These are phyloP conservation scores for Manis javanica DNA, from an alignment of 2,797 vertebrate genomes.

Conservation along the genomic window DNA sequence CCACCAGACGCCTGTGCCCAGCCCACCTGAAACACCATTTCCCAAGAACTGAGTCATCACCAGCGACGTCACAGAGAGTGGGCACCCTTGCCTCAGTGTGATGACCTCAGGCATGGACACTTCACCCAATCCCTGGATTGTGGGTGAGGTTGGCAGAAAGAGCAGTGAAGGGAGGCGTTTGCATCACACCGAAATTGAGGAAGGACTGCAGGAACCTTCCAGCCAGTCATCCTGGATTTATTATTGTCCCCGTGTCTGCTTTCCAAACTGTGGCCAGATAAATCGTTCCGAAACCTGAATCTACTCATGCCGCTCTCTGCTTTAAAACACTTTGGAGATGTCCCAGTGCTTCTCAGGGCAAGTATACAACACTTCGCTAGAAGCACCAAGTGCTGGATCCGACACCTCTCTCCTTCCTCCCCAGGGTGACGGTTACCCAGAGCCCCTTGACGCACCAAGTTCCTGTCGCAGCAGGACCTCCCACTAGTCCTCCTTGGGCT, in stretches of 20 bases:
- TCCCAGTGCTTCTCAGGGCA: neutral
- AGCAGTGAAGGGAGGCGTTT: neutral
- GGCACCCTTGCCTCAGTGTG: neutral
- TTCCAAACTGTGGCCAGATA: neutral
- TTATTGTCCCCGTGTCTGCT: neutral
- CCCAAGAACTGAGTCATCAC: neutral
- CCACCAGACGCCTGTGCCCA: rapidly evolving
- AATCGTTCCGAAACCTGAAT: conserved; percentile 1
- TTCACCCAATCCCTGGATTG: neutral
- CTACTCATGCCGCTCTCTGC: neutral
- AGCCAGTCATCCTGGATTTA: neutral
- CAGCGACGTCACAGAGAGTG: rapidly evolving
- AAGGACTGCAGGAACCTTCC: neutral
- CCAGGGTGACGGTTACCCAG: neutral
- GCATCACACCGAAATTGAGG: neutral
- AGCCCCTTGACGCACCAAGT: neutral
- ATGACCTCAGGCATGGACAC: neutral
- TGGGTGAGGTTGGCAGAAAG: neutral
- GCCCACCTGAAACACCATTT: neutral
- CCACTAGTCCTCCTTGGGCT: too few relatives aligned
- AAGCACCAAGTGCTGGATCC: neutral
- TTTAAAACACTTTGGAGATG: neutral
- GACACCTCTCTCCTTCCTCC: neutral
- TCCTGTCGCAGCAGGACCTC: neutral
- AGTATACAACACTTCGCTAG: neutral